phyloP scores from a whole-genome alignment of 2,113 vertebrate species.

The Henicopernis longicauda region DNA sequence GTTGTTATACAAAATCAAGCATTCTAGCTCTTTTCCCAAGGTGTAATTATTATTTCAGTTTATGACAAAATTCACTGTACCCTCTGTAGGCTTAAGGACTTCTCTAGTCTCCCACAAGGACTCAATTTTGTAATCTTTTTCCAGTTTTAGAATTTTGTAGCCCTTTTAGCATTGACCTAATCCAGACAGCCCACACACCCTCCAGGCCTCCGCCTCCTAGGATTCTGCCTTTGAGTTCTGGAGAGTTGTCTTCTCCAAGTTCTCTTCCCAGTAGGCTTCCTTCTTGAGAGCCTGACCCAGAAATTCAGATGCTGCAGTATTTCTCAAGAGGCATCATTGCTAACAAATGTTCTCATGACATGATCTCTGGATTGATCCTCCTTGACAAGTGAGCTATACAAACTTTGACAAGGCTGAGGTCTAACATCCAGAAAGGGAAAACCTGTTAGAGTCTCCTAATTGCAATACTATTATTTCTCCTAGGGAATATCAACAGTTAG shows the following conservation, averaged over 20 bases:
- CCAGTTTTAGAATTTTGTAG: neutral
- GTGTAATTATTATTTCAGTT: neutral
- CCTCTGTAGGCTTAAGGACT: neutral
- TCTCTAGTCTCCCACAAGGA: neutral
- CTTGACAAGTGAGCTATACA: neutral
- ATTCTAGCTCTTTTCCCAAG: neutral
- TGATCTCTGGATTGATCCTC: neutral
- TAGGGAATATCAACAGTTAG: neutral
- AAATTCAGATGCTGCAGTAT: neutral
- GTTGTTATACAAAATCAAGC: neutral
- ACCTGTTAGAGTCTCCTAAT: neutral
- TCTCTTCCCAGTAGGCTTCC: neutral
- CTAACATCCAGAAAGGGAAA: neutral
- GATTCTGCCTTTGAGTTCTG: neutral
- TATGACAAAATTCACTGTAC: neutral
- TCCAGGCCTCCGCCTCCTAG: neutral
- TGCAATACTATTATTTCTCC: neutral
- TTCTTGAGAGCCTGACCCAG: neutral
- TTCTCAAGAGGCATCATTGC: neutral
- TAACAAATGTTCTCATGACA: neutral
- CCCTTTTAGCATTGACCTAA: neutral
- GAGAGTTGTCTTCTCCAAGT: neutral
- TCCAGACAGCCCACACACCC: neutral
- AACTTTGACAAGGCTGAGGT: neutral
- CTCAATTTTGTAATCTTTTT: neutral